Evolutionary conservation across 2,113 vertebrate genomes (phyloP), one percentile per base, ranked within the genome.

Genomic region (Megaleporinus macrocephalus): DNA sequence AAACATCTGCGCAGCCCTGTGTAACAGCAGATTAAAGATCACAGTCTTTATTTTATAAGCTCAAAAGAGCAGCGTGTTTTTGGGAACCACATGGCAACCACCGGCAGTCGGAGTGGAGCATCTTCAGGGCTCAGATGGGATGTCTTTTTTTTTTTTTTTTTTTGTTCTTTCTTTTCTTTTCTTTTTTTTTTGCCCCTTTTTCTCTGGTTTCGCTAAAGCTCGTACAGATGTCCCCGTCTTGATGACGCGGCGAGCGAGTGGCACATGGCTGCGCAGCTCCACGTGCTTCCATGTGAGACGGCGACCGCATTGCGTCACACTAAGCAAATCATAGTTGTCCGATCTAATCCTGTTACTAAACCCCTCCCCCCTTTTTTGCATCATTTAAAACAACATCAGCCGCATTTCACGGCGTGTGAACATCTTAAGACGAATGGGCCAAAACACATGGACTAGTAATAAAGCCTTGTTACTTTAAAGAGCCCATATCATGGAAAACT

Each of bases 231-330:
- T 57, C 27, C 14, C 5, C 1, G 5, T n/a, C 30, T 26, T n/a
- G 71, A 24, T 62, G 65, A 61, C 65, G 16, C 24, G n/a, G 14
- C 47, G n/a, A 0, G 26, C 66, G 20, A 53, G 72, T 80, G 81
- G 81, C 81, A 15, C 53, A 66, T 66, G 75, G 69, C 29, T 9
- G 41, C n/a, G 71, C 49, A 22, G 44, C 24, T 30, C 63, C 44
- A 61, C 12, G 57, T 61, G 62, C 70, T 68, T 76, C 41, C 22
- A 24, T 70, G 29, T 59, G 53, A 77, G 59, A 27, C 63, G 27
- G 30, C 15, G 53, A 53, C 79, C 79, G 73, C 79, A 80, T 16
- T 51, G 59, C 53, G 72, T 65, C 55, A 51, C 61, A 44, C 73
- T 9, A 78, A 70, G 20, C 53, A 57, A 22, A 12, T 26, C n/a